Conservation (phyloP, 1,140 invertebrate species). For the Pristionchus pacificus region DNA sequence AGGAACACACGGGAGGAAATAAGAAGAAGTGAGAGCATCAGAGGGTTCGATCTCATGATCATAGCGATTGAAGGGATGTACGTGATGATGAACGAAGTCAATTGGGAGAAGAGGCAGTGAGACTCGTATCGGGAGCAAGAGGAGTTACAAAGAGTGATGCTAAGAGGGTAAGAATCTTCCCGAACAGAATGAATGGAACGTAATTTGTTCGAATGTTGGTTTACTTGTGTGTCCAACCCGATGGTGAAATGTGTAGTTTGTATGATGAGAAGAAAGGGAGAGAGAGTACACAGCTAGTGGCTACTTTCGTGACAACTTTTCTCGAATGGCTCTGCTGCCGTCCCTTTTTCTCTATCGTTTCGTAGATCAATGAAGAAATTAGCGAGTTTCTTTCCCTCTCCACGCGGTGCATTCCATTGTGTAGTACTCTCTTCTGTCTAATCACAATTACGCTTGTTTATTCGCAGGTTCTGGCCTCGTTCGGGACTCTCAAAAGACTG, state of each 20-base stretch:
- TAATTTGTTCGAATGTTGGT: not conserved
- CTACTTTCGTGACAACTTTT: not conserved
- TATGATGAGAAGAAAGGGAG: not conserved
- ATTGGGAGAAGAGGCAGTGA: constrained; percentile 17
- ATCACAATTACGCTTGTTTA: not conserved
- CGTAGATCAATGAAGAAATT: not conserved
- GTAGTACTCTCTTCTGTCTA: not conserved
- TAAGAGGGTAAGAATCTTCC: constrained; percentile 11
- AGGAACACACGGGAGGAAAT: constrained; percentile 27
- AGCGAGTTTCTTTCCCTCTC: not conserved
- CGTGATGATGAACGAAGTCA: constrained; percentile 15
- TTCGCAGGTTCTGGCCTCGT: constrained; percentile 38
- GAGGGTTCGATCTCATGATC: not conserved
- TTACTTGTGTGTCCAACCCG: not conserved
- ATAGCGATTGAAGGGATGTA: not conserved
- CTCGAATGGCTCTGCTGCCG: not conserved
- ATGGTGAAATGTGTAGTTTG: not conserved
- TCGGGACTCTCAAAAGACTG: constrained; percentile 42
- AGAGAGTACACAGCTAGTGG: not conserved
- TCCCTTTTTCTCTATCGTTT: not conserved
- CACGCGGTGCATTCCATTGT: not conserved
- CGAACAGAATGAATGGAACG: constrained; percentile 1
- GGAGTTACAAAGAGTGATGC: constrained; percentile 30
- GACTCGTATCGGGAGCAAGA: constrained; percentile 24
- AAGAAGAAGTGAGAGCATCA: constrained; percentile 25